Evolutionary conservation across 1,140 invertebrate genomes (phyloP).

Genomic region (Drosophila sproati): DNA sequence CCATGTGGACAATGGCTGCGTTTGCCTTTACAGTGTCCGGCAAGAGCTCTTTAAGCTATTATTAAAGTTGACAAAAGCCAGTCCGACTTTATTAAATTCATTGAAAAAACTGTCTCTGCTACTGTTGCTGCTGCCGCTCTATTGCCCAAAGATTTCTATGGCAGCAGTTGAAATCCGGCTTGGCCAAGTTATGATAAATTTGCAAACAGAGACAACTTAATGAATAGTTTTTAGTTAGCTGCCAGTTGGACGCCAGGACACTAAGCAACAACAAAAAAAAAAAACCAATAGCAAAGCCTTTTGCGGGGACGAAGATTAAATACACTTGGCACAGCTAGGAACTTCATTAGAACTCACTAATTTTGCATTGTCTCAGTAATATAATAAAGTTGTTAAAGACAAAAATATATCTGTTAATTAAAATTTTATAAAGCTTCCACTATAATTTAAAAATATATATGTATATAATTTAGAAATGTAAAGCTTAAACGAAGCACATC

Average conservation of each 20-base stretch:
- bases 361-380: no score
- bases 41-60: conserved; percentile 50
- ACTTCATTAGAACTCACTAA: not conserved
- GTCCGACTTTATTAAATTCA: conserved; percentile 20
- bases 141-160: conserved; percentile 33
- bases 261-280: conserved; percentile 5
- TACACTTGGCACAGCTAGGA: not conserved
- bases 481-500: no score
- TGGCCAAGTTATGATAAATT: conserved; percentile 74
- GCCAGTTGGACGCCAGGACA: conserved; percentile 22
- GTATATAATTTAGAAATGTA: no score
- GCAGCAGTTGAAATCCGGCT: conserved; percentile 49
- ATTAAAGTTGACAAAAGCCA: conserved; percentile 33
- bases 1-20: conserved; percentile 32
- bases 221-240: conserved; percentile 60
- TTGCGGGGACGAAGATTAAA: not conserved
- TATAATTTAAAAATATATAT: no score
- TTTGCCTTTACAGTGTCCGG: not conserved
- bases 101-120: conserved; percentile 5
- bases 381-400: no score
- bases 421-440: no score
- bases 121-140: not conserved
- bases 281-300: not conserved
- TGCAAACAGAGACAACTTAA: conserved; percentile 76
- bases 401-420: no score